Evolutionary conservation across 2,888 invertebrate species (phyloP).

Genomic region (Dendrolimus pini): DNA sequence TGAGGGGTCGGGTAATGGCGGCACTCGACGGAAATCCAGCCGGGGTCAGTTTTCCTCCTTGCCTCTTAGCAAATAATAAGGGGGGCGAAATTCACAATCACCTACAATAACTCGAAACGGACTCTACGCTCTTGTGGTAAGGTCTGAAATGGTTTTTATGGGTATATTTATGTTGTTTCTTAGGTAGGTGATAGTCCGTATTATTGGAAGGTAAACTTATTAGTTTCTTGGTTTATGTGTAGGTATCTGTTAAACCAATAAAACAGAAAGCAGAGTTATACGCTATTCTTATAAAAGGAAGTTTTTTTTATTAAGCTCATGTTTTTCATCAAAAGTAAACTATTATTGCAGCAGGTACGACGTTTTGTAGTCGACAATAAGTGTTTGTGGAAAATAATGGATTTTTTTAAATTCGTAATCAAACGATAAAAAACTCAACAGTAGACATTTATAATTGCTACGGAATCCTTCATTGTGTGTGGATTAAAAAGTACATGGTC

Average conservation of each 20-base stretch:
- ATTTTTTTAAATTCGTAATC: too few relatives aligned
- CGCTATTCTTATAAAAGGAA: too few relatives aligned
- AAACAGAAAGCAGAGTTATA: neutral
- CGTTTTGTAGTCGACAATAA: too few relatives aligned
- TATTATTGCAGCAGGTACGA: too few relatives aligned
- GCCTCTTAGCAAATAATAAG: conserved; percentile 38
- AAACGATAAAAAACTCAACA: too few relatives aligned
- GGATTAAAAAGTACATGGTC: neutral
- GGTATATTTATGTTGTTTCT: conserved; percentile 2
- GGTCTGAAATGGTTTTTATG: neutral
- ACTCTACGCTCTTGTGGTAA: neutral
- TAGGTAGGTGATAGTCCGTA: conserved; percentile 17
- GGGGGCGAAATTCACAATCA: conserved; percentile 19
- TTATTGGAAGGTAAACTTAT: conserved; percentile 10
- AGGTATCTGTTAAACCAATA: neutral
- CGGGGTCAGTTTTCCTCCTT: conserved; percentile 36
- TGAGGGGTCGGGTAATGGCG: conserved; percentile 46
- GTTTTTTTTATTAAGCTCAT: too few relatives aligned
- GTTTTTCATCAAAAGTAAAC: too few relatives aligned
- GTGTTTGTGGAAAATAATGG: too few relatives aligned
- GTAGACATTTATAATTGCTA: too few relatives aligned
- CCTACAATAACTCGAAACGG: neutral
- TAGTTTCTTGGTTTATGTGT: neutral
- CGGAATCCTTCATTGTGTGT: too few relatives aligned
- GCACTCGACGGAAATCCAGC: conserved; percentile 40